phyloP scores from a whole-genome alignment of 2,888 invertebrate genomes.

The Melanargia galathea region DNA sequence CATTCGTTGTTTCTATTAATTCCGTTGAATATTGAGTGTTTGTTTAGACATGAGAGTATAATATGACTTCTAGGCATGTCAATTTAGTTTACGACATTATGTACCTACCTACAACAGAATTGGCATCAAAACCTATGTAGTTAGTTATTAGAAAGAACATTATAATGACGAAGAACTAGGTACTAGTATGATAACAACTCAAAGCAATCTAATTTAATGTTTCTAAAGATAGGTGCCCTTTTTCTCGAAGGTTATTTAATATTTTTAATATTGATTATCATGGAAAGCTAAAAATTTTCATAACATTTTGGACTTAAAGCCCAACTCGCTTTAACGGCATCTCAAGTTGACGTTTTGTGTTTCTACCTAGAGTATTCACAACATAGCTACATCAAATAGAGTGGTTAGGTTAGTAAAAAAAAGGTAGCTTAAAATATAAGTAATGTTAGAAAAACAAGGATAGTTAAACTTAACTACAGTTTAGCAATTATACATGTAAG shows the following conservation, averaged over 20 bases:
- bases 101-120: too few species aligned
- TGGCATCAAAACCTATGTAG: too few species aligned
- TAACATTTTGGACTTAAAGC: too few species aligned
- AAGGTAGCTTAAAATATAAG: too few species aligned
- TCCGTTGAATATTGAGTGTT: not conserved
- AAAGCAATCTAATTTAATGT: not conserved
- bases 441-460: not conserved
- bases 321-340: not conserved
- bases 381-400: not conserved
- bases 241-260: not conserved
- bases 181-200: not conserved
- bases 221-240: not conserved
- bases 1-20: slow-evolving; percentile 2
- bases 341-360: not conserved
- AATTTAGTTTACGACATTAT: too few species aligned
- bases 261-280: too few species aligned
- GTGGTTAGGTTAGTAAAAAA: too few species aligned
- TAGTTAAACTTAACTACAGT: too few species aligned
- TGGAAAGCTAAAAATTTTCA: too few species aligned
- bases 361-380: not conserved
- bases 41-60: too few species aligned
- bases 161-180: not conserved
- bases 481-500: not conserved
- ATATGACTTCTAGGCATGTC: too few species aligned
- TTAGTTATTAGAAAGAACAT: too few species aligned